These are phyloP conservation scores for Autographa pulchrina DNA, from an alignment of 2,888 invertebrate species.

Conservation along the genomic window DNA sequence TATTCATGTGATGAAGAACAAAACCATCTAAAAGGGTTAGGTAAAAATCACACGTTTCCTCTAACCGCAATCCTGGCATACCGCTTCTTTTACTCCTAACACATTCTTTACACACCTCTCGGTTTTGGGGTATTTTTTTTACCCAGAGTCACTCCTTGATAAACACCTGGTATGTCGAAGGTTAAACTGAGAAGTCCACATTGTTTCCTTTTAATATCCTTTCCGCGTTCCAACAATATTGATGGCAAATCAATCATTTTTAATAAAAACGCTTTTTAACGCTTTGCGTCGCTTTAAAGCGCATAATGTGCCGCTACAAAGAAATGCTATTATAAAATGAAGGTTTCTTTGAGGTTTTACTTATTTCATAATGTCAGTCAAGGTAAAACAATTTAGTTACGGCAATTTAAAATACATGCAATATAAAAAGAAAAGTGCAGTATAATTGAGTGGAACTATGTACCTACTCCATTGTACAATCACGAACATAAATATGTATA, in stretches of 20 bases:
- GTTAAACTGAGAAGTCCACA: not conserved
- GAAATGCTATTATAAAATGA: slow-evolving; percentile 8
- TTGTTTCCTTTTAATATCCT: not conserved
- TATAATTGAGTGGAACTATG: not conserved
- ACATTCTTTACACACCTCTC: not conserved
- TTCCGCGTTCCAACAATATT: slow-evolving; percentile 6
- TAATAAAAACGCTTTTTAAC: not conserved
- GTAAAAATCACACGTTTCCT: not conserved
- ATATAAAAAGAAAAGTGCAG: not conserved
- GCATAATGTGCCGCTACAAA: not conserved
- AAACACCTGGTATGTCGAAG: slow-evolving; percentile 1
- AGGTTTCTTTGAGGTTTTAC: slow-evolving; percentile 2
- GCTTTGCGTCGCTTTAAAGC: not conserved
- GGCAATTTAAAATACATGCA: slow-evolving; percentile 4
- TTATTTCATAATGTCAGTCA: not conserved
- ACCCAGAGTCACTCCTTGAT: not conserved
- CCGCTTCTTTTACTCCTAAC: not conserved
- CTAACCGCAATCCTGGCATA: not conserved
- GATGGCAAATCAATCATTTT: slow-evolving; percentile 4
- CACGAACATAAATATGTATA: not conserved
- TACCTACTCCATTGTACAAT: not conserved
- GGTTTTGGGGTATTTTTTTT: not conserved
- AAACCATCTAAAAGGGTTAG: slow-evolving; percentile 1
- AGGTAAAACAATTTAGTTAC: not conserved
- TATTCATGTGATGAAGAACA: not conserved